Conservation (phyloP, 2,797 vertebrate species). For the Crocodylus rhombifer region DNA sequence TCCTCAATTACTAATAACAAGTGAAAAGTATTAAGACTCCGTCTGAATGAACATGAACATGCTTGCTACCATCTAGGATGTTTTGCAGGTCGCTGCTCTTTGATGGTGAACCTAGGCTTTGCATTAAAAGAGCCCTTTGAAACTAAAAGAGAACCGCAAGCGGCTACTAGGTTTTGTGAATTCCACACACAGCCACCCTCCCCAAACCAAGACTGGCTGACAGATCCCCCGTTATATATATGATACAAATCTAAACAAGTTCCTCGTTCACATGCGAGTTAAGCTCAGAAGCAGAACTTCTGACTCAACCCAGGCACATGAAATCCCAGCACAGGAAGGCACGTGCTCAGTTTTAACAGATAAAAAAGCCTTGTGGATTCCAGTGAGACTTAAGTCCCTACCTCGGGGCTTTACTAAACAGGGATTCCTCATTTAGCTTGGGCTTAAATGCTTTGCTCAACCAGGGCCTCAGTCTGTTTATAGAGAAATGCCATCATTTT, state of each 20-base stretch:
- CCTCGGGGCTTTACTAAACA: slow-evolving; percentile 24
- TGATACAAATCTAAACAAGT: neutral
- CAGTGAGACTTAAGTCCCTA: slow-evolving; percentile 17
- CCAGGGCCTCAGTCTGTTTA: fast-evolving
- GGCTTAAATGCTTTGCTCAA: slow-evolving; percentile 26
- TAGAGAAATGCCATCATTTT: neutral
- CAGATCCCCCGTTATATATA: neutral
- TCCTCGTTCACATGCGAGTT: fast-evolving
- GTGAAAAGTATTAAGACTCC: neutral
- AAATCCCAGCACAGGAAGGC: neutral
- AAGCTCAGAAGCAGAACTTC: neutral
- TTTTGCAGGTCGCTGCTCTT: neutral
- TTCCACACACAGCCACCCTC: fast-evolving
- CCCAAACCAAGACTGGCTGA: neutral
- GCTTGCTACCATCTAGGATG: neutral
- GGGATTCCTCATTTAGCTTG: slow-evolving; percentile 6
- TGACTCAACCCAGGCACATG: neutral
- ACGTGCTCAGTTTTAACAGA: neutral
- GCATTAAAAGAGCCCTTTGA: neutral
- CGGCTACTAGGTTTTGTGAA: neutral
- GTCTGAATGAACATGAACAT: fast-evolving
- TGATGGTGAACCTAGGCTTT: fast-evolving
- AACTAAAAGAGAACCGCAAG: neutral
- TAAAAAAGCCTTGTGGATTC: slow-evolving; percentile 34
- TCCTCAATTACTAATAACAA: neutral